Base-by-base conservation (phyloP, 1,140 invertebrate genomes). In the Drosophila bocqueti region DNA sequence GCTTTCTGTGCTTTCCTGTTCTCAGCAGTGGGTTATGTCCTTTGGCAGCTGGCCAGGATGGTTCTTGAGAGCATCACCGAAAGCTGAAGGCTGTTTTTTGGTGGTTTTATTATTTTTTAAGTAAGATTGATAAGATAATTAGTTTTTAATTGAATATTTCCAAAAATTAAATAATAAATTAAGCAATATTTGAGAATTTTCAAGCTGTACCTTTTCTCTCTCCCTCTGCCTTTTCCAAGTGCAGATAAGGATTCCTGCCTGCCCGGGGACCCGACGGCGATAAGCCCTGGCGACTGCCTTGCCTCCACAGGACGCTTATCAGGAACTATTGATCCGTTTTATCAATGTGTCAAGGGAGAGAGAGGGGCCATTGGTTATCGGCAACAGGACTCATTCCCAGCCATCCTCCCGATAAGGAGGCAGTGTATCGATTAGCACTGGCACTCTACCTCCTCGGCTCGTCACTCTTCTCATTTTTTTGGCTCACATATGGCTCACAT, bases 381-480 rank as follows among this genome's bases (percentile, higher is more conserved):
- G 18, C 50, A 77, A 77, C 76, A 78, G 76, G 76, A 78, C 76
- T 77, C 64, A 67, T 57, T 68, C 49, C 49, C 63, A 71, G 52
- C 63, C 26, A 31, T 31, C 18, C 26, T 36, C 16, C 31, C 46
- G 69, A 73, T 73, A 73, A 73, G 69, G 55, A 50, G 36, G 31
- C 67, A 18, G 4, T 31, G 31, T 52, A 73, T 73, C 46, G 71
- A 73, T 73, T 52, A 13, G 21, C 1, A 6, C 18, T 42, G 5
- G 0, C 18, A 16, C 18, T 58, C 5, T 29, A 29, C 34, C 69
- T 34, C 3, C 6, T 45, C 36, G 13, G 38, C 29, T 57, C 52
- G 61, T 31, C 49, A 64, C 60, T 49, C 42, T 50, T 31, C 0
- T 18, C 54, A 21, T 61, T 58, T 34, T 58, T 34, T 10, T 29